Evolutionary conservation across 37 sponge, comb jelly and placozoan species (phyloP), one percentile per base, ranked within the genome.

Genomic region (Beroe ovata): DNA sequence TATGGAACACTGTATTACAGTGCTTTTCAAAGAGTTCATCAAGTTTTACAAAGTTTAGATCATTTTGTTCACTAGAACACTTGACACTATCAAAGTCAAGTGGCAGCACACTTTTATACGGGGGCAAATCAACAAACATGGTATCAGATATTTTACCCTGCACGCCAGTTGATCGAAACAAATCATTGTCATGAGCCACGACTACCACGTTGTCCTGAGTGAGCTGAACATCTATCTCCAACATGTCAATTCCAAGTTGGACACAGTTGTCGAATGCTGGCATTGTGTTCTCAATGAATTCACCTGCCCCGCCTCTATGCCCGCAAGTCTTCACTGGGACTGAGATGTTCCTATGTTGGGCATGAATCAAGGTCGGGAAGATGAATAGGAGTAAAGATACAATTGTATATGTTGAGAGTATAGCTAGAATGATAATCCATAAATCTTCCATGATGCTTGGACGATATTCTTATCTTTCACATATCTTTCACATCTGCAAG

Each of bases 201-300:
- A 77, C 84, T 26, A 77, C 22, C 4, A 77, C 84, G 6, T 20
- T 11, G 21, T 77, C 84, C 21, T 42, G 16, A 3, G 84, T 77
- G 4, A 36, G 22, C 84, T 77, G 84, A 0, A 77, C 84, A 77
- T 77, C 84, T 28, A 77, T 38, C 47, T 77, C 84, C 22, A 77
- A 18, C 84, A 77, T 77, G 54, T 77, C 47, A 4, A 40, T 35
- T 8, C 84, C 84, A 11, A 77, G 54, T n/a, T 42, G 42, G n/a
- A 40, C 84, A 23, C 36, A 8, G 28, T 77, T 33, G 33, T 77
- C 47, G 41, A 77, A 77, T 77, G 84, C 84, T 19, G 84, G 54
- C 84, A 77, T 77, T n/a, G 84, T 77, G 47, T 77, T 77, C 84
- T 77, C 84, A 41, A 77, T 39, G 20, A 39, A 42, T 54, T 77